phyloP scores from a whole-genome alignment of 2,113 vertebrate species.

The Tyto alba region DNA sequence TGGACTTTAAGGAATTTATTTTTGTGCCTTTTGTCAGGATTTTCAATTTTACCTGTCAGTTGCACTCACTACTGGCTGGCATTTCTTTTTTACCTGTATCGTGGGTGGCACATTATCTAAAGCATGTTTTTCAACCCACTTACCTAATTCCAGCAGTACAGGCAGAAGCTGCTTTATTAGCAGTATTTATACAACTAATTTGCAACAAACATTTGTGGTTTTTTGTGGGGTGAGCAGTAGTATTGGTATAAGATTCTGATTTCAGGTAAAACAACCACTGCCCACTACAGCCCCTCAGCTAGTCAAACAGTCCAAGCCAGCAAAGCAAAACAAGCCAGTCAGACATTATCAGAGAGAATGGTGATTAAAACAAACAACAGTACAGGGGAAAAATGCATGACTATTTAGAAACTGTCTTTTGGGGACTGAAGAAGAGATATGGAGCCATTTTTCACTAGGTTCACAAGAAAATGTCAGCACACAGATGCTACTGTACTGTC shows the following conservation, averaged over 20 bases:
- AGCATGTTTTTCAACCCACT: slow-evolving; percentile 11
- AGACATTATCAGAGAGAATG: not conserved
- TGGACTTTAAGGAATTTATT: not conserved
- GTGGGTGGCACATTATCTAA: not conserved
- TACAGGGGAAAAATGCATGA: slow-evolving; percentile 13
- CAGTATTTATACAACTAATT: not conserved
- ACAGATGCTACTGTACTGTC: slow-evolving; percentile 66
- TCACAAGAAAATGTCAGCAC: slow-evolving; percentile 75
- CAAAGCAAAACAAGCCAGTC: slow-evolving; percentile 47
- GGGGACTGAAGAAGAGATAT: slow-evolving; percentile 51
- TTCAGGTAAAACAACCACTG: slow-evolving; percentile 40
- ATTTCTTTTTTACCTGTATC: not conserved
- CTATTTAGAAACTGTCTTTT: slow-evolving; percentile 58
- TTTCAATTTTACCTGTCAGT: slow-evolving; percentile 13
- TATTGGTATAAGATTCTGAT: not conserved
- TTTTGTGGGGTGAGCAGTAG: not conserved
- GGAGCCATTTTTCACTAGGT: slow-evolving; percentile 78
- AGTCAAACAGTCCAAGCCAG: slow-evolving; percentile 23
- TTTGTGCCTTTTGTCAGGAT: not conserved
- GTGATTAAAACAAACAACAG: slow-evolving; percentile 50
- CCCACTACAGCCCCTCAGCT: not conserved
- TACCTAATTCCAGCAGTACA: slow-evolving; percentile 11
- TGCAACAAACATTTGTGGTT: not conserved
- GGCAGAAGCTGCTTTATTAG: not conserved
- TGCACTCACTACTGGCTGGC: not conserved